These are phyloP conservation scores for Cylas formicarius DNA, from an alignment of 1,140 invertebrate genomes.

Conservation along the genomic window DNA sequence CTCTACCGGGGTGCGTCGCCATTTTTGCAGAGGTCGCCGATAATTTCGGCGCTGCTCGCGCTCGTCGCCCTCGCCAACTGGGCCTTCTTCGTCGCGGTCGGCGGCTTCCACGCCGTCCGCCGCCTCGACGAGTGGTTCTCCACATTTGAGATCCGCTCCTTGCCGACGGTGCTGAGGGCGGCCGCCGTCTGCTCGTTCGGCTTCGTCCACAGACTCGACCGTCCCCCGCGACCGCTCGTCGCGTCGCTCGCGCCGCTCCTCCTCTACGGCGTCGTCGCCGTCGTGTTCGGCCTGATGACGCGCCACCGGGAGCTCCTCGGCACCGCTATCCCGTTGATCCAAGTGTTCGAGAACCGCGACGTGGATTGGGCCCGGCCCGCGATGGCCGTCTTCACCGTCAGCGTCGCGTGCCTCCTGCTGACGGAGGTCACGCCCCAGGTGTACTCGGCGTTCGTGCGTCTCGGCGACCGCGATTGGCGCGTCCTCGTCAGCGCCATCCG, in stretches of 20 bases:
- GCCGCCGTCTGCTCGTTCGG: constrained; percentile 39
- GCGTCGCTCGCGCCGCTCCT: constrained; percentile 35
- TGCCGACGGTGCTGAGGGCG: constrained; percentile 33
- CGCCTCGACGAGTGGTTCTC: constrained; percentile 36
- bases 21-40: constrained; percentile 21
- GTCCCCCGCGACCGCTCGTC: too few species aligned
- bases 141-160: constrained; percentile 30
- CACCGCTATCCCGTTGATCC: constrained; percentile 53
- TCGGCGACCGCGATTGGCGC: constrained; percentile 58
- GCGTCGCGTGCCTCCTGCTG: constrained; percentile 51
- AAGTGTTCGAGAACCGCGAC: constrained; percentile 52
- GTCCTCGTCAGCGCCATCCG: constrained; percentile 55
- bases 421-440: constrained; percentile 55
- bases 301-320: constrained; percentile 38
- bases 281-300: constrained; percentile 40
- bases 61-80: constrained; percentile 32
- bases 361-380: constrained; percentile 55
- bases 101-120: constrained; percentile 39
- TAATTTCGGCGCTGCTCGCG: constrained; percentile 31
- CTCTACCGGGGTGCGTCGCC: not conserved
- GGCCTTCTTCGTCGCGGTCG: constrained; percentile 39
- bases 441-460: constrained; percentile 49
- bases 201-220: constrained; percentile 34
- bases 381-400: constrained; percentile 53
- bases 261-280: constrained; percentile 36